Evolutionary conservation across 2,888 invertebrate species (phyloP).

Genomic region (Stictocephala bisonia): DNA sequence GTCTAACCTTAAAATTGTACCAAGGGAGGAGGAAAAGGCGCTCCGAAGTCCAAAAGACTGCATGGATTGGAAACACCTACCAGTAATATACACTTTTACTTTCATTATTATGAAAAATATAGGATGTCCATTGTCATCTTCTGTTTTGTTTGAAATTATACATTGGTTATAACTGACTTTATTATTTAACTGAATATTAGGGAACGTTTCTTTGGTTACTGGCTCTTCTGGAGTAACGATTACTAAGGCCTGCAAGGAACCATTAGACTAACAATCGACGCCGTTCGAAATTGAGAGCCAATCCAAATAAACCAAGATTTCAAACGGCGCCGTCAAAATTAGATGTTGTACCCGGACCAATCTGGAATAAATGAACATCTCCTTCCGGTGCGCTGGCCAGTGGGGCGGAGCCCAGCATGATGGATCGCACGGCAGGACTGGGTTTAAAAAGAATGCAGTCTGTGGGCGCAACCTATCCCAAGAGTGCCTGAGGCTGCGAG

Average conservation of each 20-base stretch:
- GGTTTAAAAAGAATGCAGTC: constrained; percentile 36
- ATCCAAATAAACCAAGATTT: constrained; percentile 32
- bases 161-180: too few relatives aligned
- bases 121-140: too few relatives aligned
- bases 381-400: constrained; percentile 17
- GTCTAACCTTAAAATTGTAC: too few relatives aligned
- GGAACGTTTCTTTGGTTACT: too few relatives aligned
- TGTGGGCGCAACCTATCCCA: constrained; percentile 41
- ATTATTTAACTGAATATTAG: too few relatives aligned
- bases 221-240: too few relatives aligned
- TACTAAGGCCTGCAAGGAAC: background rate
- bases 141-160: too few relatives aligned
- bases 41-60: too few relatives aligned
- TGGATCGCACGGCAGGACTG: constrained; percentile 30
- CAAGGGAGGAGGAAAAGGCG: too few relatives aligned
- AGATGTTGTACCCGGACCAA: constrained; percentile 29
- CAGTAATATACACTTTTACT: too few relatives aligned
- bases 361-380: constrained; percentile 41
- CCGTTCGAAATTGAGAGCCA: constrained; percentile 36
- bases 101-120: too few relatives aligned
- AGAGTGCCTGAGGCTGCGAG: constrained; percentile 24
- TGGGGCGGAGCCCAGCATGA: constrained; percentile 19
- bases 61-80: too few relatives aligned
- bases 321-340: constrained; percentile 24
- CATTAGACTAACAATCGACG: constrained; percentile 25